Percentiles rank a stretch among this genome's conserved stretches.
Conservation (phyloP, 2,888 invertebrate species). For the Athalia cordata region DNA sequence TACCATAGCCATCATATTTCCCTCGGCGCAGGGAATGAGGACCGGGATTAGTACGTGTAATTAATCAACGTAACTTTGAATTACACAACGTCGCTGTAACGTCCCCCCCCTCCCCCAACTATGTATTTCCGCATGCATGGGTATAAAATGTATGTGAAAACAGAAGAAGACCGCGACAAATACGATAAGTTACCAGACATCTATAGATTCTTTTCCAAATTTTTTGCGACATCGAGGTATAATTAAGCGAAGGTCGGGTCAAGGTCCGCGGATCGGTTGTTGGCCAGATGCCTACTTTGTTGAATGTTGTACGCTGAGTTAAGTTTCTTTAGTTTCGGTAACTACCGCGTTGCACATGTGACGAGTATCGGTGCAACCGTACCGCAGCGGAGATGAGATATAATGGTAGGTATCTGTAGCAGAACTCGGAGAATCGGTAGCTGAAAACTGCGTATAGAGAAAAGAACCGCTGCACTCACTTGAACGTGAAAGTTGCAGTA, state of each 20-base stretch:
- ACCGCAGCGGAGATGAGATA: constrained; percentile 4
- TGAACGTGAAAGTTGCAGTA: constrained; percentile 29
- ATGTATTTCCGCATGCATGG: neutral
- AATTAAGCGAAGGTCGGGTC: too few relatives aligned
- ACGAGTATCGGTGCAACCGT: neutral
- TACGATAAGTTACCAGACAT: too few relatives aligned
- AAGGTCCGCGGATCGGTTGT: too few relatives aligned
- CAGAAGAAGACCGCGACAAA: too few relatives aligned
- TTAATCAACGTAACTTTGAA: neutral
- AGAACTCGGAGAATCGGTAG: neutral
- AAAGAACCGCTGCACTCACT: constrained; percentile 12
- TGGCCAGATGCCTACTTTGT: too few relatives aligned
- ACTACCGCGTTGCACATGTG: neutral
- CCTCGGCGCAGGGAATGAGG: neutral
- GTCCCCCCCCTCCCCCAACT: neutral
- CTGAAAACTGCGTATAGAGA: constrained; percentile 12
- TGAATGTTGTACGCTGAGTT: too few relatives aligned
- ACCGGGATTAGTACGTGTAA: constrained; percentile 5
- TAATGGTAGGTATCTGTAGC: neutral
- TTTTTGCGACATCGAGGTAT: too few relatives aligned
- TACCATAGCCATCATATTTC: neutral
- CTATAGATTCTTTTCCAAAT: too few relatives aligned
- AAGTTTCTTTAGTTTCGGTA: too few relatives aligned
- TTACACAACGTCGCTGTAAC: neutral
- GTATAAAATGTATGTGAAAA: too few relatives aligned